Evolutionary conservation across 2,888 invertebrate species (phyloP).

Genomic region (Zhengitettix transpicula): DNA sequence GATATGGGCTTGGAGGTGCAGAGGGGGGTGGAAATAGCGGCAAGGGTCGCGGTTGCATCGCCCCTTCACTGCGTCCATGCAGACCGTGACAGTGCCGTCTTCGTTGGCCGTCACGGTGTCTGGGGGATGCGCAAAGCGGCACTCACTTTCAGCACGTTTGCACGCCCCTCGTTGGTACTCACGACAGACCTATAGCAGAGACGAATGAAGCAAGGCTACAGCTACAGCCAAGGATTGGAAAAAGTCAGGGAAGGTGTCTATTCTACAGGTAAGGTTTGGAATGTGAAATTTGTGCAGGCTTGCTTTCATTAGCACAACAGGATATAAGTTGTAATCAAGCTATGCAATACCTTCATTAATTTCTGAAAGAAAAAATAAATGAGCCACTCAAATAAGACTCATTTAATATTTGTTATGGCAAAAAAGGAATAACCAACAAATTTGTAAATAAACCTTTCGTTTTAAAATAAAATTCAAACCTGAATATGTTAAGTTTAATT

Average conservation of each 20-base stretch:
- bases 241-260: conserved; percentile 1
- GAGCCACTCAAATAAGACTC: too few relatives aligned
- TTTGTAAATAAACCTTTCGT: too few relatives aligned
- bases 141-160: conserved; percentile 93
- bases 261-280: conserved; percentile 1
- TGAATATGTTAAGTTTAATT: too few relatives aligned
- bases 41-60: conserved; percentile 98
- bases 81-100: conserved; percentile 98
- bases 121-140: conserved; percentile 98
- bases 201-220: conserved; percentile 31
- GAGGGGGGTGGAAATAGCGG: conserved; percentile 99
- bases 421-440: too few relatives aligned
- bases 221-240: conserved; percentile 30
- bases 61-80: conserved; percentile 99
- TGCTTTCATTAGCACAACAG: not conserved
- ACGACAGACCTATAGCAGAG: conserved; percentile 48
- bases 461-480: too few relatives aligned
- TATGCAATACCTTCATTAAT: too few relatives aligned
- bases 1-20: conserved; percentile 98
- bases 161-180: conserved; percentile 98
- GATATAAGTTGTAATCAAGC: not conserved
- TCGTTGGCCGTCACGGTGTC: conserved; percentile 91
- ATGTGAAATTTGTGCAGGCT: not conserved
- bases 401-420: too few relatives aligned
- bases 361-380: too few relatives aligned